phyloP scores from a whole-genome alignment of 2,113 vertebrate species.

The Manacus vitellinus region DNA sequence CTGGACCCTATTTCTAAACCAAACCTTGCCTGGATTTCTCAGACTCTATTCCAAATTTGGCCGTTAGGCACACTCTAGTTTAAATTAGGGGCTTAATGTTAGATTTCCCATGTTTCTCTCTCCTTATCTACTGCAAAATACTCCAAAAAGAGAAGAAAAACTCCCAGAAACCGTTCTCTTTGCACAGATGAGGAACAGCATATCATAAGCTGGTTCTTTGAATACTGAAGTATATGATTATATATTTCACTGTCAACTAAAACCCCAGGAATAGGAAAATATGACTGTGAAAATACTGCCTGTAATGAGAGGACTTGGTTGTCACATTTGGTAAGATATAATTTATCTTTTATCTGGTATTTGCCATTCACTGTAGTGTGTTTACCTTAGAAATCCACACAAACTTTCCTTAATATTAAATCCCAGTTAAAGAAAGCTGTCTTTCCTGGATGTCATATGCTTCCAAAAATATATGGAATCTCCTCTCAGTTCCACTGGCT shows the following conservation, averaged over 20 bases:
- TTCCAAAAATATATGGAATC: neutral
- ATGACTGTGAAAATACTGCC: conserved; percentile 38
- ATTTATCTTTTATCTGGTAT: conserved; percentile 34
- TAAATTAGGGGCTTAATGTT: conserved; percentile 20
- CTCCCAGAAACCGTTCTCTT: neutral
- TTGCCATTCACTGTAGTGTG: neutral
- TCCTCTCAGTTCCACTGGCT: neutral
- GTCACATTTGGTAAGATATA: conserved; percentile 33
- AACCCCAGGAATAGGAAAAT: conserved; percentile 48
- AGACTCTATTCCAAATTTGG: neutral
- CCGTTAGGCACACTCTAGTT: neutral
- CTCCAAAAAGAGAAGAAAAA: neutral
- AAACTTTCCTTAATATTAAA: neutral
- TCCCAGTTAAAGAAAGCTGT: neutral
- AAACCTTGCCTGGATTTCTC: neutral
- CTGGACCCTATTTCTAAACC: neutral
- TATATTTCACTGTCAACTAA: conserved; percentile 43
- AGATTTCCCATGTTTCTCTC: conserved; percentile 10
- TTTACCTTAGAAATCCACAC: neutral
- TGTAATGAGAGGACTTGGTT: conserved; percentile 41
- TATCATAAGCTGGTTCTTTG: conserved; percentile 40
- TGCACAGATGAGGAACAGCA: conserved; percentile 2
- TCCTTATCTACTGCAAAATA: conserved; percentile 7
- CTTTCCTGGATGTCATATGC: neutral
- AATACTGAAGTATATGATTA: conserved; percentile 25